These are phyloP conservation scores for Heliconius ethilla DNA, from an alignment of 2,888 invertebrate genomes.

Conservation along the genomic window DNA sequence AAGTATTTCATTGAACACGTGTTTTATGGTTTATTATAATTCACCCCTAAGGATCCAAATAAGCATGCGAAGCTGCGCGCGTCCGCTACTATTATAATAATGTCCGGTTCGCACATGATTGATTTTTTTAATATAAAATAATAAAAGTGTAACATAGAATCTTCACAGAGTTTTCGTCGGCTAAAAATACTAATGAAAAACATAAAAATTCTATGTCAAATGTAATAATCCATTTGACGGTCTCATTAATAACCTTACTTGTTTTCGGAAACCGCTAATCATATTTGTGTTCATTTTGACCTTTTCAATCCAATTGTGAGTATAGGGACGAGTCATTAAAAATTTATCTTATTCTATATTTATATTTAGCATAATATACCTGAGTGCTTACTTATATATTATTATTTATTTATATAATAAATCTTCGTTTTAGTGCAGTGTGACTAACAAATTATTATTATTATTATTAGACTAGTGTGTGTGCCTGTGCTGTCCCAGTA, in stretches of 20 bases:
- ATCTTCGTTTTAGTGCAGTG: neutral
- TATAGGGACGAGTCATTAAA: neutral
- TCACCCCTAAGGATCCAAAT: too few relatives aligned
- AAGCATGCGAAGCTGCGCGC: too few relatives aligned
- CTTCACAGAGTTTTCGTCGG: too few relatives aligned
- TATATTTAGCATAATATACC: neutral
- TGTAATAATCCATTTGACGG: constrained; percentile 7
- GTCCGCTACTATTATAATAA: neutral
- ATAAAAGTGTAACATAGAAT: too few relatives aligned
- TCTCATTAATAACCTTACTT: constrained; percentile 17
- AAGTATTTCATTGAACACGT: too few relatives aligned
- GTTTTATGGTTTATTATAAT: too few relatives aligned
- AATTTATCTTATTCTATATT: neutral
- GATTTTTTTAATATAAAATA: too few relatives aligned
- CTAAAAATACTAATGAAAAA: too few relatives aligned
- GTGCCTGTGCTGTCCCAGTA: too few relatives aligned
- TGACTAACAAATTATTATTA: too few relatives aligned
- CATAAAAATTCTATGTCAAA: neutral
- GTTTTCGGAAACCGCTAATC: constrained; percentile 19
- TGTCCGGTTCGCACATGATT: neutral
- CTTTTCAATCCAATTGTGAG: neutral
- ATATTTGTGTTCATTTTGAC: constrained; percentile 7
- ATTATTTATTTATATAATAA: neutral
- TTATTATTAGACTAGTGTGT: too few relatives aligned
- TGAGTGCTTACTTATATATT: neutral